phyloP scores from a whole-genome alignment of 2,797 vertebrate genomes.

The Gobio occitaniae region DNA sequence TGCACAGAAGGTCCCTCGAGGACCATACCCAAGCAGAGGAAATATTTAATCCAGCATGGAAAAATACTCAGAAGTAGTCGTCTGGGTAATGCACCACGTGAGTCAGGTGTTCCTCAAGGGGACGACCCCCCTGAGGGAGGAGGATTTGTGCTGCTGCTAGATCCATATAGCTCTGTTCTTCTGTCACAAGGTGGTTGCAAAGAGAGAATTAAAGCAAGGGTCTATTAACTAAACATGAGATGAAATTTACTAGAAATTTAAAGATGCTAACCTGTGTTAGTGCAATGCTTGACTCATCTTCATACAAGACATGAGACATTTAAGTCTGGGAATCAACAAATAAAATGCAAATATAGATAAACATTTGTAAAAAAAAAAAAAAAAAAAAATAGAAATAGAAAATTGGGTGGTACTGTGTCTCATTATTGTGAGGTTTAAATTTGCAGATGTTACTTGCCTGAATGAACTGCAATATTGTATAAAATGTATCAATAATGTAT shows the following conservation, averaged over 20 bases:
- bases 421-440: not conserved
- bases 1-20: not conserved
- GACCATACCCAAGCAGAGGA: not conserved
- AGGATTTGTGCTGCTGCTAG: not conserved
- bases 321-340: not conserved
- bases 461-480: not conserved
- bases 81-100: not conserved
- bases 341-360: not conserved
- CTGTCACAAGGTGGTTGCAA: not conserved
- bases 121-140: not conserved
- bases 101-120: not conserved
- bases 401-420: not conserved
- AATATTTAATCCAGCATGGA: not conserved
- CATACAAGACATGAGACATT: not conserved
- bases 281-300: not conserved
- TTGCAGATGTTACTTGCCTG: not conserved
- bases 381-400: no score
- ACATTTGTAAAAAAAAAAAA: no score
- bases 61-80: not conserved
- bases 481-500: not conserved
- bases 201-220: not conserved
- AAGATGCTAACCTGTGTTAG: no score
- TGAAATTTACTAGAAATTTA: no score
- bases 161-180: not conserved
- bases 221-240: not conserved